phyloP scores from a whole-genome alignment of 2,797 vertebrate genomes.

The Apodemus agrarius region DNA sequence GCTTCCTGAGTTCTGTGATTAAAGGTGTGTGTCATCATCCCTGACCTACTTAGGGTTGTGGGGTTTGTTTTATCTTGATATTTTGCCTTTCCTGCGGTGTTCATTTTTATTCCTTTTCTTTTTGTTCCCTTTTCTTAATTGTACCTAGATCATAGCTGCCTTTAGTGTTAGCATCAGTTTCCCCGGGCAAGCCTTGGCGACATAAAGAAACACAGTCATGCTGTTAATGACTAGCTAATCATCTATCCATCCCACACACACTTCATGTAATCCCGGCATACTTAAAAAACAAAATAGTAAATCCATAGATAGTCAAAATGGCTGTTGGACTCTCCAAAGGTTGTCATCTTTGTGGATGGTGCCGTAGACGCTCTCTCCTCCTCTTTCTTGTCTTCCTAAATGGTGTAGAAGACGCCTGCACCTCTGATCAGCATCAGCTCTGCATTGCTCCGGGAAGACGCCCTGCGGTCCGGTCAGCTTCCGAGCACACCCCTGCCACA shows the following conservation, averaged over 20 bases:
- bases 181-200: background rate
- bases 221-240: background rate
- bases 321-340: conserved; percentile 24
- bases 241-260: background rate
- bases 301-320: background rate
- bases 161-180: conserved; percentile 15
- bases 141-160: conserved; percentile 7
- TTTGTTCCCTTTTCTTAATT: background rate
- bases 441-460: conserved; percentile 92
- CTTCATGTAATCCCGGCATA: background rate
- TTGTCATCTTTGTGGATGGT: background rate
- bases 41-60: background rate
- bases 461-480: conserved; percentile 86
- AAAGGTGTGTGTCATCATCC: background rate
- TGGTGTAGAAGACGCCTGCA: conserved; percentile 97
- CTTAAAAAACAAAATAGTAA: conserved; percentile 43
- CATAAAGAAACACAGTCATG: background rate
- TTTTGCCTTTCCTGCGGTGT: conserved; percentile 25
- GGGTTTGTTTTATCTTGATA: conserved; percentile 1
- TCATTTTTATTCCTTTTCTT: conserved; percentile 28
- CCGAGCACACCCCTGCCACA: conserved; percentile 88
- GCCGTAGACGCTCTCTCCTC: background rate
- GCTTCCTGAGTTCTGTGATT: background rate
- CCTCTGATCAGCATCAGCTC: conserved; percentile 92
- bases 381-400: background rate